Percentiles rank a stretch among this genome's conserved stretches.
Evolutionary conservation across 2,113 vertebrate genomes (phyloP).

Genomic region (Girardinichthys multiradiatus): DNA sequence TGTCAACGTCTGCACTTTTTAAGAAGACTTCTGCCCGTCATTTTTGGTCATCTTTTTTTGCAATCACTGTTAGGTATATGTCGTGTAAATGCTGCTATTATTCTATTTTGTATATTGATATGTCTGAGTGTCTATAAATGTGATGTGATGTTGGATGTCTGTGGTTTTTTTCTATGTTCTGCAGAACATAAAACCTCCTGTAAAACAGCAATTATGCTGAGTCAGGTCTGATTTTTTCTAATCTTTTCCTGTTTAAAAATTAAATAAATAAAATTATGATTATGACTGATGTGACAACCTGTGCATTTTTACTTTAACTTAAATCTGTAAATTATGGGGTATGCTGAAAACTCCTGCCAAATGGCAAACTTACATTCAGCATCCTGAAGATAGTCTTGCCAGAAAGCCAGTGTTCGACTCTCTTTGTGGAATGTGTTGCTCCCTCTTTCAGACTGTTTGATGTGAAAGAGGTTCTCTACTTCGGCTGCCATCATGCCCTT

Average conservation of each 20-base stretch:
- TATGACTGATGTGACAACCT: not conserved
- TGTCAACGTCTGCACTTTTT: no score
- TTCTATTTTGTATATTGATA: no score
- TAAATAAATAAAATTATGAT: not conserved
- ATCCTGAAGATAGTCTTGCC: slow-evolving; percentile 37
- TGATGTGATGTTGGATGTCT: not conserved
- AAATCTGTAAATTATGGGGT: not conserved
- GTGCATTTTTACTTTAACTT: not conserved
- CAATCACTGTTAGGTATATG: no score
- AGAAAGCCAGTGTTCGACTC: slow-evolving; percentile 10
- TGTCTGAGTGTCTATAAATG: no score
- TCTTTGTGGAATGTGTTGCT: slow-evolving; percentile 16
- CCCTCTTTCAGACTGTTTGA: slow-evolving; percentile 14
- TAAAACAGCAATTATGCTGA: no score
- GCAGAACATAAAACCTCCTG: no score
- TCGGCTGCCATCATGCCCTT: slow-evolving; percentile 4
- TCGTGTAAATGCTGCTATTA: no score
- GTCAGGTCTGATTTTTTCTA: no score
- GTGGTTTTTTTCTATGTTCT: not conserved
- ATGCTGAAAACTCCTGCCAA: not conserved
- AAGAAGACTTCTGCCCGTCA: no score
- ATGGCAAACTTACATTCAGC: slow-evolving; percentile 21
- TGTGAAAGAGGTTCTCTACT: slow-evolving; percentile 13
- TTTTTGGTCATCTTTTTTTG: no score
- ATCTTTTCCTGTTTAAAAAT: no score